Conservation (phyloP, 1,140 invertebrate genomes). For the Bacillus rossius region DNA sequence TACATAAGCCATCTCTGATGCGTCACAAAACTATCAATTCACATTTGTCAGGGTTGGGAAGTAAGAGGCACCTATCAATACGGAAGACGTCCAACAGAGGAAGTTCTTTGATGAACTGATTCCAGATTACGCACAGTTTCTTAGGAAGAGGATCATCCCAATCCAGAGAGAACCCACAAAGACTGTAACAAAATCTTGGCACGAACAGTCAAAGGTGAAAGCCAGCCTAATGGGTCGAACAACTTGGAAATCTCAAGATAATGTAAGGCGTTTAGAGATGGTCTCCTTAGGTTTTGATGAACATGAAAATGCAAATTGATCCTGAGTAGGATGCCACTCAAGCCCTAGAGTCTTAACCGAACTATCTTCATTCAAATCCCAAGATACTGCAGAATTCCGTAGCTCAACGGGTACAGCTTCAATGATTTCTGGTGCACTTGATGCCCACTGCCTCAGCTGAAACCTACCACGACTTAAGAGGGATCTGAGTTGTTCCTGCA, state of each 20-base stretch:
- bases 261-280: conserved; percentile 10
- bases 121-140: neutral
- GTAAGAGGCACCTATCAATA: conserved; percentile 21
- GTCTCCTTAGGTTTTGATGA: neutral
- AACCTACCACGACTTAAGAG: conserved; percentile 20
- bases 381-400: neutral
- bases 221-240: too few species aligned
- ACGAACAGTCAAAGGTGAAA: too few species aligned
- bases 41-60: conserved; percentile 5
- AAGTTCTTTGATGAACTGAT: conserved; percentile 1
- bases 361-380: neutral
- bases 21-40: conserved; percentile 35
- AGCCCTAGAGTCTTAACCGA: conserved; percentile 19
- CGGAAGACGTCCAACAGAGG: conserved; percentile 8
- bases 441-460: conserved; percentile 18
- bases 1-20: conserved; percentile 29
- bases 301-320: conserved; percentile 8
- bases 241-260: too few species aligned
- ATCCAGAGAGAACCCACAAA: conserved; percentile 8
- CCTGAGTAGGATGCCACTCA: conserved; percentile 14
- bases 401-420: conserved; percentile 3
- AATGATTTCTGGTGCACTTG: conserved; percentile 1
- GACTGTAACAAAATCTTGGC: conserved; percentile 17
- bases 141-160: conserved; percentile 2
- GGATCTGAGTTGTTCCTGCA: conserved; percentile 14